Base-by-base conservation (phyloP, 2,888 invertebrate species). In the Corbicula japonica region DNA sequence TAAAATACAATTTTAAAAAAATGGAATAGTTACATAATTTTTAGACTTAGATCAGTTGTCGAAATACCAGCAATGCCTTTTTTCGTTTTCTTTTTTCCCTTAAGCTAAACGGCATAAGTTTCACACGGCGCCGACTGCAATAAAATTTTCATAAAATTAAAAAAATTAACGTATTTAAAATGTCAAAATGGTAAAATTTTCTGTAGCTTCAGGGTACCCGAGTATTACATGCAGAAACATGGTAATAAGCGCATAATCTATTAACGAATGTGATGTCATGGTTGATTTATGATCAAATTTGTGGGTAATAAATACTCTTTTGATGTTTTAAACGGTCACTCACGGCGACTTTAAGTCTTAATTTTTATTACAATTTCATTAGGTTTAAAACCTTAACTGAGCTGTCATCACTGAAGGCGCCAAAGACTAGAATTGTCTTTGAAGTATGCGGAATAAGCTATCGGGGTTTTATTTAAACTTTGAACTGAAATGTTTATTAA, bases 241-340 rank as follows among this genome's bases (percentile, higher is more conserved):
- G 52, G 50, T 32, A 50, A 46, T 63, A 65, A 73, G 63, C 38
- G n/a, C 28, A 23, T 63, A 46, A 73, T 63, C 63, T 73, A 46
- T 69, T 60, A 44, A 65, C 46, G 70, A 54, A 66, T 46, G 56
- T 65, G 70, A 35, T 50, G 76, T 76, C 76, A 71, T 15, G 10
- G 35, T 10, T 69, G 76, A 74, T 76, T 77, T 76, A 81, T 70
- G 70, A 62, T 41, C 60, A 65, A 60, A 71, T 70, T 76, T 74
- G 74, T 58, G 54, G 26, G 74, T 35, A 68, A 79, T 79, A 69
- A 79, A 79, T 62, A 38, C 41, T 35, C 61, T 68, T 74, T 70
- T 48, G 61, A 70, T 38, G 54, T 48, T 26, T 41, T 46, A 23
- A 62, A 30, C 56, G 73, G 77, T 69, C 77, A 78, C 68, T 62